Evolutionary conservation across 2,797 vertebrate species (phyloP), one percentile per base, ranked within the genome.

Genomic region (Diplodus sargus): DNA sequence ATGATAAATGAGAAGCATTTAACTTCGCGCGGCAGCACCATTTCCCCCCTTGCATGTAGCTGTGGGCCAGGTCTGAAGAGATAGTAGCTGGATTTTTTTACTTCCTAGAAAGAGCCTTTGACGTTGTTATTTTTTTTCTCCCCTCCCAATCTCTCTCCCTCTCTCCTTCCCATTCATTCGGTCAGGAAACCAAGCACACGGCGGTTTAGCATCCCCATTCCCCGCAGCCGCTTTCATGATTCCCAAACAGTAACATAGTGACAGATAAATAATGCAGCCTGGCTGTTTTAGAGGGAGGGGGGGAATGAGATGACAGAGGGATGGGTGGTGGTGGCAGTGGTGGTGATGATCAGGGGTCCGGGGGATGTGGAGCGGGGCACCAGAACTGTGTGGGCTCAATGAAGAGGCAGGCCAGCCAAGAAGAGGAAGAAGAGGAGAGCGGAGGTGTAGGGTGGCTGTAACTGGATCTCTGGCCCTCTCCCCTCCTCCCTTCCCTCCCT

Each of bases 401-500:
- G 30, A 71, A 63, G 66, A 66, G 75, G 84, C 74, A 68, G 56
- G 76, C 22, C 75, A 28, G 63, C 62, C 69, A 81, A 84, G 78
- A 87, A 66, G 73, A 81, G 83, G 80, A 87, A 68, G 73, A 83
- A 81, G 86, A 86, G 80, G 76, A 88, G 86, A 89, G 77, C 78
- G 51, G 77, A 88, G 86, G 88, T 93, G 81, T 93, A 89, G 89
- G 71, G 68, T 92, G 79, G 82, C 91, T 84, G 93, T 86, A 94
- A 94, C 82, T 65, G 70, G 83, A 94, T 90, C 87, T 60, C 4
- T 34, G 8, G 54, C 34, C 49, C 63, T 10, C 23, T 42, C 23
- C 28, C 47, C 48, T 68, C 25, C 25, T n/a, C n/a, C n/a, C 28
- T 28, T 28, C 28, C 0, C 30, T 34, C 30, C 30, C 30, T 34